Evolutionary conservation across 1,140 invertebrate genomes (phyloP), one percentile per base, ranked within the genome.

Genomic region (Brachionus calyciflorus): DNA sequence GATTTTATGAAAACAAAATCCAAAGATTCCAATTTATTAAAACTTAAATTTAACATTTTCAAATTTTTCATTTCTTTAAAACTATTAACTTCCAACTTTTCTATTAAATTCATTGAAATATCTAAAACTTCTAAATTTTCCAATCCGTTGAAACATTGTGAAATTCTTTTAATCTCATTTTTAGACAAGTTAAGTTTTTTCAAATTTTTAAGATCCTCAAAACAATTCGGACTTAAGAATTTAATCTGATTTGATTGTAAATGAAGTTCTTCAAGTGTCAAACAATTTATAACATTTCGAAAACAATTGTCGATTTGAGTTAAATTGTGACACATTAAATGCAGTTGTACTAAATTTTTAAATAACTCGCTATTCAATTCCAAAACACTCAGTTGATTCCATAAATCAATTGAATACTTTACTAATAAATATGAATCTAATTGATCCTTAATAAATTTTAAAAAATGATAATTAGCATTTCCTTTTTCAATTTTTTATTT

Each of bases 31-130:
- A 60, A 3, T 12, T 33, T 19, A 60, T 60, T 60, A 60, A 60
- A 60, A 17, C 55, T 60, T n/a, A 37, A 5, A 37, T 60, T 60
- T 19, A 60, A n/a, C 33, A 33, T 33, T 10, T 37, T 60, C 19
- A 60, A 60, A 17, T 60, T 60, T 60, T 60, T 60, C 33, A 60
- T 33, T 9, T 60, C 55, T 12, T 2, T 21, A 60, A 60, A 60
- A 60, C 30, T 19, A 28, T n/a, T n/a, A 33, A 19, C 9, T 17
- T 60, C 55, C 3, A 60, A 19, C n/a, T 33, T 60, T 60, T 60
- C 55, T 17, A 60, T 60, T 60, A 19, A 17, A 37, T 60, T 60
- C 55, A 60, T 60, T 7, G 55, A 60, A 19, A 60, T 19, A 37
- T 60, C 55, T 7, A 60, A 60, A 60, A 33, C 33, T 21, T 60